These are phyloP conservation scores for Python bivittatus DNA, from an alignment of 2,113 vertebrate species.

Conservation along the genomic window DNA sequence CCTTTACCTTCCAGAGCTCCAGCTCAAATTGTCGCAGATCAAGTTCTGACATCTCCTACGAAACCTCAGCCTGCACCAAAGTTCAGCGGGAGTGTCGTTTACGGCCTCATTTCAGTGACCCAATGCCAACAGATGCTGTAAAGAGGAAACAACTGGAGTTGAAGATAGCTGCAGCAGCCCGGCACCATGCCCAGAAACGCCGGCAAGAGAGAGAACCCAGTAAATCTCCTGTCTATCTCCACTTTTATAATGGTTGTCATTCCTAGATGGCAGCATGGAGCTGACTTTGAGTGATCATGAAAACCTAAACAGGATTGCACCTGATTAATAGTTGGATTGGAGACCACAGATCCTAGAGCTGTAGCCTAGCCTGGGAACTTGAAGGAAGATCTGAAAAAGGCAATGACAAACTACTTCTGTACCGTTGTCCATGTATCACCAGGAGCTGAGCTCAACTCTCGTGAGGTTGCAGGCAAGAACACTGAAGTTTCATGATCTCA, in stretches of 20 bases:
- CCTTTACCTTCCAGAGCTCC: conserved; percentile 66
- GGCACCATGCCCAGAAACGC: conserved; percentile 81
- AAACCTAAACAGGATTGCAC: neutral
- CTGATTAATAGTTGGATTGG: neutral
- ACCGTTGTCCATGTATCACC: neutral
- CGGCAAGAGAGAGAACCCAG: conserved; percentile 75
- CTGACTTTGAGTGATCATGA: neutral
- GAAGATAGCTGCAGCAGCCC: conserved; percentile 84
- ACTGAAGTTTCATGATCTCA: neutral
- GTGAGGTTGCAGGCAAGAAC: neutral
- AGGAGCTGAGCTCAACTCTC: neutral
- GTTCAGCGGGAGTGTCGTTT: conserved; percentile 85
- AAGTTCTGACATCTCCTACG: conserved; percentile 84
- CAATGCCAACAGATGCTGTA: conserved; percentile 84
- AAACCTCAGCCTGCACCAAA: conserved; percentile 79
- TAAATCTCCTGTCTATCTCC: conserved; percentile 30
- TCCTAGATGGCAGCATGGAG: neutral
- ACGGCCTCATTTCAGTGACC: conserved; percentile 86
- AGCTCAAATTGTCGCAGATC: conserved; percentile 81
- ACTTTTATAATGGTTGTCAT: neutral
- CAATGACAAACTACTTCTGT: neutral
- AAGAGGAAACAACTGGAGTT: conserved; percentile 91
- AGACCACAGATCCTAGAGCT: neutral
- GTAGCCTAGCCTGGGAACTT: neutral
- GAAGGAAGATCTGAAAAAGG: neutral